phyloP scores from a whole-genome alignment of 2,888 invertebrate species.

The Lepidocyrtoides sp. region DNA sequence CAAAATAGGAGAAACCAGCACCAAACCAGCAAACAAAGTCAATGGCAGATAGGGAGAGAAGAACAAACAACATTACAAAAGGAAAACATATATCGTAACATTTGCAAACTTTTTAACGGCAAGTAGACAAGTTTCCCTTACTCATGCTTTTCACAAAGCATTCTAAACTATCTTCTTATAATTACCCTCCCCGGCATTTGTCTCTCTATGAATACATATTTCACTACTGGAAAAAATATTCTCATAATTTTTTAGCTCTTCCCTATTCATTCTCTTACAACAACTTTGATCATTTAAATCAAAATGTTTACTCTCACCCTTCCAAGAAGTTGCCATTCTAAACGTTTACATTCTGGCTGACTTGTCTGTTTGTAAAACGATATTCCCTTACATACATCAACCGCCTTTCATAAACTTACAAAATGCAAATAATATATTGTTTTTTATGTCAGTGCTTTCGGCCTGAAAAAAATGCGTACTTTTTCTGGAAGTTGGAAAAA shows the following conservation, averaged over 20 bases:
- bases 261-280: neutral
- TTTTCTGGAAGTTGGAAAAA: neutral
- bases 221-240: neutral
- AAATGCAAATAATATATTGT: neutral
- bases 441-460: neutral
- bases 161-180: constrained; percentile 1
- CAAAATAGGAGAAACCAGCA: constrained; percentile 9
- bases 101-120: constrained; percentile 1
- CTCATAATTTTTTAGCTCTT: neutral
- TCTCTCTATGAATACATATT: neutral
- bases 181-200: neutral
- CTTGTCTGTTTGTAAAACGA: too few species aligned
- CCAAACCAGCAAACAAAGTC: constrained; percentile 19
- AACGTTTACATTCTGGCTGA: too few species aligned
- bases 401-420: neutral
- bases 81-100: constrained; percentile 25
- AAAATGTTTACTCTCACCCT: neutral
- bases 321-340: too few species aligned
- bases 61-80: constrained; percentile 30
- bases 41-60: neutral
- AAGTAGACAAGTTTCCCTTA: neutral
- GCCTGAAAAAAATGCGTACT: neutral
- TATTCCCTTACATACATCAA: too few species aligned
- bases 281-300: neutral
- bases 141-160: neutral